These are phyloP conservation scores for Pipa parva DNA, from an alignment of 2,113 vertebrate genomes.

Conservation along the genomic window DNA sequence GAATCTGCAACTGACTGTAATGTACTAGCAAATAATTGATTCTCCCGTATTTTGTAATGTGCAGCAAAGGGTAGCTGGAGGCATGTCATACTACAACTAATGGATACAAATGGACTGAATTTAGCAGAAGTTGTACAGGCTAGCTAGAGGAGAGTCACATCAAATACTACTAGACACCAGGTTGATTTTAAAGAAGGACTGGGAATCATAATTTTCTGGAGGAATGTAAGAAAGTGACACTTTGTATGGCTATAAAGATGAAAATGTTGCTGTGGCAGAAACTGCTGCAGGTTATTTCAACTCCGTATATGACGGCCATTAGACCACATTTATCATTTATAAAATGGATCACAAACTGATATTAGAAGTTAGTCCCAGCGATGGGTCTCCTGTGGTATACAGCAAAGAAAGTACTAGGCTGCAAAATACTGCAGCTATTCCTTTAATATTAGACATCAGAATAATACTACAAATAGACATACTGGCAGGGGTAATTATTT, in stretches of 20 bases:
- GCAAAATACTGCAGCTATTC: too few relatives aligned
- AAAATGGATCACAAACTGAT: too few relatives aligned
- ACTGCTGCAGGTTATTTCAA: too few relatives aligned
- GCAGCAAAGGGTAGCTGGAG: conserved; percentile 36
- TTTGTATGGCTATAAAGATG: not conserved
- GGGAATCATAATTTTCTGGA: conserved; percentile 24
- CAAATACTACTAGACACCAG: conserved; percentile 33
- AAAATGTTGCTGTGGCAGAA: too few relatives aligned
- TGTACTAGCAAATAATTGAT: conserved; percentile 41
- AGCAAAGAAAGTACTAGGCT: too few relatives aligned
- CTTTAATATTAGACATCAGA: too few relatives aligned
- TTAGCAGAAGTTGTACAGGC: conserved; percentile 26
- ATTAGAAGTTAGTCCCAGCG: too few relatives aligned
- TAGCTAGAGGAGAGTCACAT: conserved; percentile 20
- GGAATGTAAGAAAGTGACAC: conserved; percentile 1
- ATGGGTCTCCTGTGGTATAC: too few relatives aligned
- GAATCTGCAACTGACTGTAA: conserved; percentile 40
- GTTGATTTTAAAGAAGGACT: conserved; percentile 13
- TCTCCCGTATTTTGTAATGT: conserved; percentile 42
- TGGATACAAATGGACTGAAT: conserved; percentile 43
- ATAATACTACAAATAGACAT: too few relatives aligned
- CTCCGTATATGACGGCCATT: too few relatives aligned
- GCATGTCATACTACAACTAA: conserved; percentile 39
- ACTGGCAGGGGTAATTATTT: too few relatives aligned
- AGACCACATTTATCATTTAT: too few relatives aligned